phyloP scores from a whole-genome alignment of 2,113 vertebrate species.

The Bos indicus region DNA sequence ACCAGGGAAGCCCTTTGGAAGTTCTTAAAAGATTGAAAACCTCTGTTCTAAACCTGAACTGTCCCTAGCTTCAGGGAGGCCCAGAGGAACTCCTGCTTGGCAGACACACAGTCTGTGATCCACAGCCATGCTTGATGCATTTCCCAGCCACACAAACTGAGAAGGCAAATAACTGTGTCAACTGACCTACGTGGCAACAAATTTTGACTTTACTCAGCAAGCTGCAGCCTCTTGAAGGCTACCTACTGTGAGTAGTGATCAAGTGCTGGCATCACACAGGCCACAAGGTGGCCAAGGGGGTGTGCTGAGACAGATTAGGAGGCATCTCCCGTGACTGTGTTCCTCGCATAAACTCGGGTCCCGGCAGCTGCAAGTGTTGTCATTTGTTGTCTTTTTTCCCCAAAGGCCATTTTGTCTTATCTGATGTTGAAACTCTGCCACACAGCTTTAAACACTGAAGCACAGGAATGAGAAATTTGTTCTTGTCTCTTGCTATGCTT shows the following conservation, averaged over 20 bases:
- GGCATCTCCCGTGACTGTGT: conserved; percentile 65
- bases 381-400: conserved; percentile 63
- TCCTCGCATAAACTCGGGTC: conserved; percentile 70
- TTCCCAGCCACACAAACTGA: conserved; percentile 28
- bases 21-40: background rate
- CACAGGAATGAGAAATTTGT: conserved; percentile 76
- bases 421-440: conserved; percentile 80
- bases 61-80: background rate
- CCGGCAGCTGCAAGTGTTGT: conserved; percentile 66
- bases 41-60: background rate
- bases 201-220: conserved; percentile 71
- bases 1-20: background rate
- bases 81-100: background rate
- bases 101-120: background rate
- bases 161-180: conserved; percentile 66
- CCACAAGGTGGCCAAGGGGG: conserved; percentile 74
- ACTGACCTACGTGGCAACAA: conserved; percentile 75
- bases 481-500: conserved; percentile 75
- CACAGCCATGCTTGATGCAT: background rate
- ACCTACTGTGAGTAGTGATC: conserved; percentile 71
- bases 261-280: conserved; percentile 64
- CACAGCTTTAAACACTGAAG: conserved; percentile 71
- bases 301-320: conserved; percentile 75
- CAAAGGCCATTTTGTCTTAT: conserved; percentile 79
- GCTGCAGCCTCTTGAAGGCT: conserved; percentile 72